phyloP scores from a whole-genome alignment of 2,113 vertebrate genomes.

The Connochaetes taurinus region DNA sequence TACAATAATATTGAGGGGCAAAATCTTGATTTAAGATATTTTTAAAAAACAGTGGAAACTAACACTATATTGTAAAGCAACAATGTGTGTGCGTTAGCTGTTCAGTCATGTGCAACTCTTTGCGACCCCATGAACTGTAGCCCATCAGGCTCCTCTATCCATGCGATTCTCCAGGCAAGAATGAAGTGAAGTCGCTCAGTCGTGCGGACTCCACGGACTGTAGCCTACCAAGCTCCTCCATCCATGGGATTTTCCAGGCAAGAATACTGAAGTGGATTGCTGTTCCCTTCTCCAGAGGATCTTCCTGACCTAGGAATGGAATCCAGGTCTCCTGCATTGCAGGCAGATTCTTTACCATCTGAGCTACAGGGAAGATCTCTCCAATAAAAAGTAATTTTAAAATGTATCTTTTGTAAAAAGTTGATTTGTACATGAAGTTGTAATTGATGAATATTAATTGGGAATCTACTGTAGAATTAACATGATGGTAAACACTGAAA shows the following conservation, averaged over 20 bases:
- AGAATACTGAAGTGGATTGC: not conserved
- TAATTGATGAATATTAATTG: not conserved
- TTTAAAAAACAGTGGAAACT: not conserved
- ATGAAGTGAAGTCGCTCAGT: not conserved
- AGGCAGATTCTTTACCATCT: not conserved
- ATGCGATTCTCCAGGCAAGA: not conserved
- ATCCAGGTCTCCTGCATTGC: not conserved
- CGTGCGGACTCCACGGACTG: not conserved
- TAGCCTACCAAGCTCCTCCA: not conserved
- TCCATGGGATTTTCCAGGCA: not conserved
- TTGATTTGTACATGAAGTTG: not conserved
- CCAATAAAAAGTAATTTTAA: not conserved
- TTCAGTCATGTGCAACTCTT: rapidly evolving
- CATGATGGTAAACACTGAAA: not conserved
- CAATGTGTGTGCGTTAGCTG: not conserved
- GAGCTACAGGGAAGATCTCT: not conserved
- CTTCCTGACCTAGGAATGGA: not conserved
- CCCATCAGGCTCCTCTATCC: rapidly evolving
- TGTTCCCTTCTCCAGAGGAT: not conserved
- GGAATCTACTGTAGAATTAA: not conserved
- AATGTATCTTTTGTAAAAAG: not conserved
- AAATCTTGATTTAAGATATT: not conserved
- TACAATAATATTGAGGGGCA: not conserved
- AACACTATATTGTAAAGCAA: not conserved
- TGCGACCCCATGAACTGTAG: not conserved